A percentile compares a stretch with the other conserved stretches of the same genome.
phyloP scores from a whole-genome alignment of 2,797 vertebrate genomes.

The Cuculus canorus region DNA sequence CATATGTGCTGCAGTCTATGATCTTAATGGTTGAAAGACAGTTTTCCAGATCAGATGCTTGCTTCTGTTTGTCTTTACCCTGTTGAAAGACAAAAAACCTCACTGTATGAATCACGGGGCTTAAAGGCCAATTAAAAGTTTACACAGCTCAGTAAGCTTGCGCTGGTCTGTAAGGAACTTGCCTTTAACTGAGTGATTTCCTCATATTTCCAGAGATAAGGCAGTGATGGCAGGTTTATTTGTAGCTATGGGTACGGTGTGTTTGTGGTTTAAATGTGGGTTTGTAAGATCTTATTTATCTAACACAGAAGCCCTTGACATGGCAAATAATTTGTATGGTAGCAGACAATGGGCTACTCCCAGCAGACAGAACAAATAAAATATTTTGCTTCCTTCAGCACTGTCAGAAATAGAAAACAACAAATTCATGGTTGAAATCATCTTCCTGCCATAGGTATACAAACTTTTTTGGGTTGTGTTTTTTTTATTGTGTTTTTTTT shows the following conservation, averaged over 20 bases:
- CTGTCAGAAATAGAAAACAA: neutral
- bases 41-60: slow-evolving; percentile 83
- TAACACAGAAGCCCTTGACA: neutral
- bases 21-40: slow-evolving; percentile 81
- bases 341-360: neutral
- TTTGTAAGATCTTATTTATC: neutral
- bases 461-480: neutral
- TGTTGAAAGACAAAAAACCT: slow-evolving; percentile 53
- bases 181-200: neutral
- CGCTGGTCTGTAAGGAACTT: neutral
- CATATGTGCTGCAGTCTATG: slow-evolving; percentile 76
- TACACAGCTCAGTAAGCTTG: neutral
- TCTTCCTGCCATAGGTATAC: neutral
- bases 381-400: neutral
- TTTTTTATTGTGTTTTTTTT: neutral
- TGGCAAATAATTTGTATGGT: neutral
- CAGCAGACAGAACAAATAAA: neutral
- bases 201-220: neutral
- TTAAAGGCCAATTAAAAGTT: neutral
- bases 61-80: slow-evolving; percentile 86
- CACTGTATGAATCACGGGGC: no score
- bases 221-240: neutral
- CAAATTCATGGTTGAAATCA: neutral
- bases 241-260: neutral
- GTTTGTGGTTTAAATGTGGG: neutral